Evolutionary conservation across 2,888 invertebrate genomes (phyloP), one percentile per base, ranked within the genome.

Genomic region (Julus scandinavius): DNA sequence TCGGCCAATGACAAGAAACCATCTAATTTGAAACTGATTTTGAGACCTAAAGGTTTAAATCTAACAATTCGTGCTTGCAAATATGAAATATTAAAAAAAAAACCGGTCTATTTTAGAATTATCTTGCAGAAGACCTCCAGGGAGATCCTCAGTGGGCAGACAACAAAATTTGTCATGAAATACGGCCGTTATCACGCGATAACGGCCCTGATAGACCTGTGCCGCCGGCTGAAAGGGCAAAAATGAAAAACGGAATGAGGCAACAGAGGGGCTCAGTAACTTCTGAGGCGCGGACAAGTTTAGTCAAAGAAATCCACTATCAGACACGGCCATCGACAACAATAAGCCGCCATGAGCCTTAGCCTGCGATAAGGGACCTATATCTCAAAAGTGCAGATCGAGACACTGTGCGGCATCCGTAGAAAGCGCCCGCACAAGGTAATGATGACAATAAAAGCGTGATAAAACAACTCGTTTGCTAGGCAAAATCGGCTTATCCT

Each of bases 401-500:
- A 20, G 63, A 20, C 63, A 63, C 20, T 3, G 20, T 0, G 63
- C 0, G 63, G 63, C 20, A 4, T 17, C 17, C 17, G 58, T 58
- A 58, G 17, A 58, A 58, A 58, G 58, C 58, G 3, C 58, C 58
- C 58, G 58, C 58, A 58, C 58, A n/a, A 58, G 5, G 63, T 63
- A 63, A 63, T 63, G 63, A 63, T 63, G 63, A 6, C 63, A 63
- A 63, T 63, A 63, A 63, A 54, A 63, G 63, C 63, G 63, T 63
- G 20, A 63, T 63, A 63, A 63, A 63, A 63, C 63, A 17, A 63
- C 63, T 6, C 20, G 63, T 63, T 63, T 63, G 63, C 63, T 20
- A 63, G 6, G 6, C 63, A 63, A 20, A 63, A 63, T 63, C 63
- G 20, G 63, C 63, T 63, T 63, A 63, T 63, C 63, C 63, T 63